phyloP scores from a whole-genome alignment of 2,888 invertebrate species.

The Anagyrus pseudococci region DNA sequence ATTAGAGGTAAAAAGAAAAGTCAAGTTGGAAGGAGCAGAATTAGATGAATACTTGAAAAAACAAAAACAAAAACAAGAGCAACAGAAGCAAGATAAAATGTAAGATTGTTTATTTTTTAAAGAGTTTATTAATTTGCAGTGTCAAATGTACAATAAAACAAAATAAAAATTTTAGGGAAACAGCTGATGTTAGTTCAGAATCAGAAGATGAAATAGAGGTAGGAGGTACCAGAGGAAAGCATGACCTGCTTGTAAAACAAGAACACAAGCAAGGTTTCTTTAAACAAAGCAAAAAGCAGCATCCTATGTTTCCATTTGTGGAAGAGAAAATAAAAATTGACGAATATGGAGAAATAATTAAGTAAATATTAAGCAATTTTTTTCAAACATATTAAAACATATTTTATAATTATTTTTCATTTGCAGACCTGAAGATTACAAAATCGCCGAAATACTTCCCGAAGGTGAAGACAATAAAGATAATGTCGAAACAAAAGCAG shows the following conservation, averaged over 20 bases:
- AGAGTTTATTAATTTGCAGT: neutral
- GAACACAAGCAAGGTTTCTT: conserved; percentile 81
- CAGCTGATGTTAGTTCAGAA: conserved; percentile 78
- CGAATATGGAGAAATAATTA: conserved; percentile 95
- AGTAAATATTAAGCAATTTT: conserved; percentile 59
- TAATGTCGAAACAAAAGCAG: conserved; percentile 68
- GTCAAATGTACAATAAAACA: neutral
- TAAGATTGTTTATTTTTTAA: conserved; percentile 50
- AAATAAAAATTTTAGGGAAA: conserved; percentile 64
- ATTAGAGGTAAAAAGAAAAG: conserved; percentile 72
- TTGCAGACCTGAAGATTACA: conserved; percentile 84
- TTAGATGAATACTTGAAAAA: conserved; percentile 77
- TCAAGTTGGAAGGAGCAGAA: conserved; percentile 79
- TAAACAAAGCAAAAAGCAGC: conserved; percentile 87
- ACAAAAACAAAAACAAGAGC: conserved; percentile 67
- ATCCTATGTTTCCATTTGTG: conserved; percentile 95
- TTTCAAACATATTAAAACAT: neutral
- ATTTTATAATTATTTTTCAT: neutral
- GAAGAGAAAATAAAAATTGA: conserved; percentile 92
- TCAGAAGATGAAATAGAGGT: conserved; percentile 86
- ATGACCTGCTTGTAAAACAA: conserved; percentile 86
- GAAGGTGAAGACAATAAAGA: conserved; percentile 77
- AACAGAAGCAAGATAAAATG: conserved; percentile 61
- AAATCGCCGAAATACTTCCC: conserved; percentile 74
- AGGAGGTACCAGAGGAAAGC: conserved; percentile 78